Evolutionary conservation across 2,888 invertebrate species (phyloP).

Genomic region (Malachius bipustulatus): DNA sequence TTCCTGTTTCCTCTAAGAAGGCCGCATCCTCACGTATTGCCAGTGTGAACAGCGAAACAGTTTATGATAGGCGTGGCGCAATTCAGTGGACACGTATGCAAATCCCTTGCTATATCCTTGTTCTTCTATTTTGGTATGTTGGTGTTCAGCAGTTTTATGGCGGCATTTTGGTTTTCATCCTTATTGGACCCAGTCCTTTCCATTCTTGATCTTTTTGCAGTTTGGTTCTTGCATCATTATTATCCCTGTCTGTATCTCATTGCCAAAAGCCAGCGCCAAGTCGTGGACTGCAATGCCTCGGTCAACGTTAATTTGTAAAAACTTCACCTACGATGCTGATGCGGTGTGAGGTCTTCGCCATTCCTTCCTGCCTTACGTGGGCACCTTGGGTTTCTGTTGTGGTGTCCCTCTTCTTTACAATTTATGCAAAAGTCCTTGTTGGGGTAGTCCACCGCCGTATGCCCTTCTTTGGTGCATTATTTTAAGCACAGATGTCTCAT

Average conservation of each 20-base stretch:
- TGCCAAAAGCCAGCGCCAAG: background rate
- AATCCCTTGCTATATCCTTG: background rate
- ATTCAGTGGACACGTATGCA: background rate
- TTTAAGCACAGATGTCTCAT: conserved; percentile 8
- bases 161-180: background rate
- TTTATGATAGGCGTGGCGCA: too few species aligned
- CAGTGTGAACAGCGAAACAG: too few species aligned
- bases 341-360: too few species aligned
- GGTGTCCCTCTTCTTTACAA: conserved; percentile 12
- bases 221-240: background rate
- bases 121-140: background rate
- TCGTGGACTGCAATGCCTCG: background rate
- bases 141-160: background rate
- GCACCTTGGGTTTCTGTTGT: conserved; percentile 7
- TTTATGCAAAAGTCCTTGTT: conserved; percentile 6
- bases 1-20: too few species aligned
- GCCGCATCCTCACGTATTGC: too few species aligned
- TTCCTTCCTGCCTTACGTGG: too few species aligned
- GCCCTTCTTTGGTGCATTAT: conserved; percentile 11
- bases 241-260: background rate
- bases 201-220: background rate
- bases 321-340: too few species aligned
- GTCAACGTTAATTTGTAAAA: background rate
- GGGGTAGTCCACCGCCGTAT: conserved; percentile 8
- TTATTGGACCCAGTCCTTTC: background rate